Percentiles rank a stretch among this genome's conserved stretches.
phyloP scores from a whole-genome alignment of 2,888 invertebrate species.

The Drosophila anomalata region DNA sequence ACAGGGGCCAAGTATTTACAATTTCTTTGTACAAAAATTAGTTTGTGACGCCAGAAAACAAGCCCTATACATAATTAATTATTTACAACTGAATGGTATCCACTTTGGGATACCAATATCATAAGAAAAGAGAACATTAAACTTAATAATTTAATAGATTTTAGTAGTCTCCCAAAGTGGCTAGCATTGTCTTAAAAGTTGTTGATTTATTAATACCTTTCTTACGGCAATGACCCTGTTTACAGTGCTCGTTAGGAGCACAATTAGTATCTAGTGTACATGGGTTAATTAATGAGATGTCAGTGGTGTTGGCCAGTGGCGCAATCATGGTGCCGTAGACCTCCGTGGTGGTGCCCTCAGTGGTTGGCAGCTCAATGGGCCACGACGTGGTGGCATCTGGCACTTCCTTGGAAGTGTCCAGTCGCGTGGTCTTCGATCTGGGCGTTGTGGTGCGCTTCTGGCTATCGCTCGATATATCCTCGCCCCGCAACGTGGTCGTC shows the following conservation, averaged over 20 bases:
- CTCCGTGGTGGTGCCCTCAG: constrained; percentile 74
- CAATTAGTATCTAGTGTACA: constrained; percentile 87
- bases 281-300: constrained; percentile 82
- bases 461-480: constrained; percentile 59
- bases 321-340: constrained; percentile 64
- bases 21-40: constrained; percentile 22
- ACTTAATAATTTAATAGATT: neutral
- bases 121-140: no score
- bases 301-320: constrained; percentile 69
- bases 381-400: constrained; percentile 61
- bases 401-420: constrained; percentile 82
- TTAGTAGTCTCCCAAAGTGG: constrained; percentile 32
- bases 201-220: constrained; percentile 74
- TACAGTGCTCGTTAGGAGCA: constrained; percentile 86
- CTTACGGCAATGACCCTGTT: constrained; percentile 85
- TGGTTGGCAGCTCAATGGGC: constrained; percentile 67
- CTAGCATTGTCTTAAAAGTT: constrained; percentile 20
- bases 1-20: constrained; percentile 44
- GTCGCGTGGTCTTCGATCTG: constrained; percentile 82
- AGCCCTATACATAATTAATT: constrained; percentile 37
- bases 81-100: constrained; percentile 27
- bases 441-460: constrained; percentile 73
- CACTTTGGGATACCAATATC: constrained; percentile 30
- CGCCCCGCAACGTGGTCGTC: constrained; percentile 62
- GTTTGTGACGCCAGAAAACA: constrained; percentile 33